Conservation (phyloP, 2,797 vertebrate species). For the Pseudotriccus pelzelni region DNA sequence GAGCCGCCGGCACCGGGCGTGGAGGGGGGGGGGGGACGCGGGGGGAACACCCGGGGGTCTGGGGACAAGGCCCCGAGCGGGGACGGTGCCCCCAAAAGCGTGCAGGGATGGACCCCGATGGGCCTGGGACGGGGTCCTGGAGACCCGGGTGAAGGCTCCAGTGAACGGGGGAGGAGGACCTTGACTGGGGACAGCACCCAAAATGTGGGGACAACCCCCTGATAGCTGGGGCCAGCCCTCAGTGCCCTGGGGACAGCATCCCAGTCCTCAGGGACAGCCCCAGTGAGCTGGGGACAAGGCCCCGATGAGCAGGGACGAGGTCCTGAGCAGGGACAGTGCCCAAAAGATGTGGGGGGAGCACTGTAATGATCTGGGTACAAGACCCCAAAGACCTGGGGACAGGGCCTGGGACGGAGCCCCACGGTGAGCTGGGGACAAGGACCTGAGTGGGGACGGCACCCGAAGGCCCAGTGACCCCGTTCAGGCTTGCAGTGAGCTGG, state of each 20-base stretch:
- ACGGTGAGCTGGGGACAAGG: too few relatives aligned
- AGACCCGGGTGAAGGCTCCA: accelerated
- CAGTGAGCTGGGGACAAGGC: neutral
- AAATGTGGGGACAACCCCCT: neutral
- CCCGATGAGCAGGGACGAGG: neutral
- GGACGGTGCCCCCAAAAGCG: accelerated
- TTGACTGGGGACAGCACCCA: accelerated
- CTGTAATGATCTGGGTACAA: neutral
- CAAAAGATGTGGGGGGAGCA: neutral
- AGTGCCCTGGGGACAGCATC: neutral
- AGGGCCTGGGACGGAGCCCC: too few relatives aligned
- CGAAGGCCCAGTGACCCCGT: neutral
- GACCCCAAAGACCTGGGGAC: neutral
- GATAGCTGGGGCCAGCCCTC: neutral
- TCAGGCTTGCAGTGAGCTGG: accelerated
- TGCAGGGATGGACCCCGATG: accelerated
- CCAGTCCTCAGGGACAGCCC: accelerated
- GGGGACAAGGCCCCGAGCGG: accelerated
- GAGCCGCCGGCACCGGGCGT: neutral
- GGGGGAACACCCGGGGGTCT: too few relatives aligned
- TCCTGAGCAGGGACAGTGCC: neutral
- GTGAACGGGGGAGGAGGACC: neutral
- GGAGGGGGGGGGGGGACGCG: neutral
- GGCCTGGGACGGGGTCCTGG: neutral
- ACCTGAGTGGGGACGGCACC: neutral